These are phyloP conservation scores for Listronotus oregonensis DNA, from an alignment of 1,140 invertebrate species.

Conservation along the genomic window DNA sequence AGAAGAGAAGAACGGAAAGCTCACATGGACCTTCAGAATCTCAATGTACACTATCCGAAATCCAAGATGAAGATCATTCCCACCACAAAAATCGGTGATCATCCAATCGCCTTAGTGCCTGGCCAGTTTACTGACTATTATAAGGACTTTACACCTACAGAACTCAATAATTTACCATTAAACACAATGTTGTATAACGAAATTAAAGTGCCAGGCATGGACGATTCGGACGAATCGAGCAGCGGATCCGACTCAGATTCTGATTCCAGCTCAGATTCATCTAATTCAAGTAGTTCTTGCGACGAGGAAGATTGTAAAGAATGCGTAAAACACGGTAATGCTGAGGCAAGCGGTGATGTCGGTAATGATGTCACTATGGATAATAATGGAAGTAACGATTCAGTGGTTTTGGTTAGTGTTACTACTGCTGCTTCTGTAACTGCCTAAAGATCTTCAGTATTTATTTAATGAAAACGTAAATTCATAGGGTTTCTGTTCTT, in stretches of 20 bases:
- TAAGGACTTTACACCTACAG: slow-evolving; percentile 68
- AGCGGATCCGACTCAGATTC: slow-evolving; percentile 63
- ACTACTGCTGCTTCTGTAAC: slow-evolving; percentile 1
- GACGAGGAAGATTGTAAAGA: slow-evolving; percentile 63
- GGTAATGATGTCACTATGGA: slow-evolving; percentile 14
- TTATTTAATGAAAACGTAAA: too few species aligned
- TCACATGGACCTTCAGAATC: slow-evolving; percentile 76
- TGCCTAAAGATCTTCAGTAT: background rate
- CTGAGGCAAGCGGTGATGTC: slow-evolving; percentile 13
- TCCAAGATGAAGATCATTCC: slow-evolving; percentile 57
- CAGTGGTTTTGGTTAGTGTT: slow-evolving; percentile 23
- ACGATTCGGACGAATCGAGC: slow-evolving; percentile 59
- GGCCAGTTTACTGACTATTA: slow-evolving; percentile 92
- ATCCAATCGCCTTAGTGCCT: slow-evolving; percentile 89
- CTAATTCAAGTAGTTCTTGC: slow-evolving; percentile 41
- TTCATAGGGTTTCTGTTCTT: too few species aligned
- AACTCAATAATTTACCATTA: slow-evolving; percentile 82
- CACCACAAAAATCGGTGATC: slow-evolving; percentile 68
- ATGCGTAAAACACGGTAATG: slow-evolving; percentile 34
- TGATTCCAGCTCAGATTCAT: slow-evolving; percentile 51
- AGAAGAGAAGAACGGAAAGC: slow-evolving; percentile 69
- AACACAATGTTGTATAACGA: slow-evolving; percentile 88
- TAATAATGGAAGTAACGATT: slow-evolving; percentile 20
- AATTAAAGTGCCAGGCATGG: slow-evolving; percentile 50
- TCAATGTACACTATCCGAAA: slow-evolving; percentile 55